Evolutionary conservation across 2,113 vertebrate species (phyloP), one percentile per base, ranked within the genome.

Genomic region (Microcebus ravelobensis): DNA sequence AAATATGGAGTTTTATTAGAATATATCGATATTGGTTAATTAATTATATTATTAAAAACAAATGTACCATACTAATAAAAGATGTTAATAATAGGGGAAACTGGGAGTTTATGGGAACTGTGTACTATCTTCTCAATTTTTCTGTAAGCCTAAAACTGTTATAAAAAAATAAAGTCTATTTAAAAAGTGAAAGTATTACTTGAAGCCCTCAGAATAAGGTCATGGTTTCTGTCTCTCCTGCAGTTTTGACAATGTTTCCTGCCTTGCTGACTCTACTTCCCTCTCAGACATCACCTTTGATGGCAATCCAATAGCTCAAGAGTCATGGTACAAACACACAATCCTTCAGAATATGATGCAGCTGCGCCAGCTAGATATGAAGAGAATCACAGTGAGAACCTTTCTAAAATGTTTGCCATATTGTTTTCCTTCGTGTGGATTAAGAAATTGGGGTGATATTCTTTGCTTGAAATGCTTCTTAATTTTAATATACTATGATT

Each of bases 251-350:
- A 99, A 99, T 98, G 99, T 99, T 97, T 98, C 98, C 98, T 99
- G 99, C 98, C 99, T 99, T 70, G 99, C 99, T 97, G 99, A 99
- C 94, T 99, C 98, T 2, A 93, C 98, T 94, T 99, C 99, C 98
- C 99, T 99, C 96, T 99, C 99, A 95, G 99, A 99, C 98, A 99
- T 99, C 98, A 99, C 99, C 96, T 99, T 99, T 99, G 99, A 99
- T 99, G 99, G 99, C 99, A 99, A 99, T 97, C 99, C 99, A 92
- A 99, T 99, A 99, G 99, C 99, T 98, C 99, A 99, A 99, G 99
- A 99, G 99, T 99, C 99, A 99, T 99, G 99, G 99, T 99, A 99
- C 99, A 99, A 99, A 98, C 99, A 99, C 98, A 99, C 99, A 17
- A 97, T 99, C 98, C 99, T 99, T 96, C 99, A 99, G 98, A 99